phyloP scores from a whole-genome alignment of 2,888 invertebrate genomes.

The Brachyopa scutellaris region DNA sequence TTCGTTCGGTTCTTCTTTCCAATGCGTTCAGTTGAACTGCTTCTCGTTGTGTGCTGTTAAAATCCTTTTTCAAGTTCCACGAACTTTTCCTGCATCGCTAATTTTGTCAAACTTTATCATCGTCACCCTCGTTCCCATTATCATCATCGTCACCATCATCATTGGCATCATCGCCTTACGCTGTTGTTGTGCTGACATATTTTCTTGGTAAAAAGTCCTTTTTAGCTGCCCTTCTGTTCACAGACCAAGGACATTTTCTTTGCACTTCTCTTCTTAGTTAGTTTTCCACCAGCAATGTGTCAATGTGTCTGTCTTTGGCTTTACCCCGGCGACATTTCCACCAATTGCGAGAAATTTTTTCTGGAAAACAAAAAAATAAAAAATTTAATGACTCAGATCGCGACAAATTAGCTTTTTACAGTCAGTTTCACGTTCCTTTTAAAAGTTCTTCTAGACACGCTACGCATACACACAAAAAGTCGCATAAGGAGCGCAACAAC shows the following conservation, averaged over 20 bases:
- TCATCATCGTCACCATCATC: constrained; percentile 44
- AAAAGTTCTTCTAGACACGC: constrained; percentile 11
- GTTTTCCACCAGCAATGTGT: constrained; percentile 28
- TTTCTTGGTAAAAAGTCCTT: constrained; percentile 1
- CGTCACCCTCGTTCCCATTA: constrained; percentile 62
- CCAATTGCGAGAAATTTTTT: constrained; percentile 6
- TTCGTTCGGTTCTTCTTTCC: background rate
- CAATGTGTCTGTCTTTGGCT: constrained; percentile 42
- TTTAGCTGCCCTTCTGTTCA: constrained; percentile 3
- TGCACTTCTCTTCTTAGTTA: constrained; percentile 4
- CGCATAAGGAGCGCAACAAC: background rate
- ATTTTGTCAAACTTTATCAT: constrained; percentile 73
- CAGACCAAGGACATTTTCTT: constrained; percentile 39
- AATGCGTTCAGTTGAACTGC: constrained; percentile 12
- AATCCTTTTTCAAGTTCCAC: constrained; percentile 62
- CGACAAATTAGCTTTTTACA: constrained; percentile 68
- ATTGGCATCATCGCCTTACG: constrained; percentile 41
- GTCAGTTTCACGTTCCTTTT: constrained; percentile 35
- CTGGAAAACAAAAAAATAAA: too few relatives aligned
- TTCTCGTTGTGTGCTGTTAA: constrained; percentile 8
- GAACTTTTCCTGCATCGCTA: constrained; percentile 71
- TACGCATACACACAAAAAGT: constrained; percentile 15
- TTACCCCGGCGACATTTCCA: constrained; percentile 10
- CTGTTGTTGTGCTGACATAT: constrained; percentile 54
- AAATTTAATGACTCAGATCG: constrained; percentile 57